A percentile compares a stretch with the other conserved stretches of the same genome.
phyloP scores from a whole-genome alignment of 2,797 vertebrate species.

The Nannoperca obscura region DNA sequence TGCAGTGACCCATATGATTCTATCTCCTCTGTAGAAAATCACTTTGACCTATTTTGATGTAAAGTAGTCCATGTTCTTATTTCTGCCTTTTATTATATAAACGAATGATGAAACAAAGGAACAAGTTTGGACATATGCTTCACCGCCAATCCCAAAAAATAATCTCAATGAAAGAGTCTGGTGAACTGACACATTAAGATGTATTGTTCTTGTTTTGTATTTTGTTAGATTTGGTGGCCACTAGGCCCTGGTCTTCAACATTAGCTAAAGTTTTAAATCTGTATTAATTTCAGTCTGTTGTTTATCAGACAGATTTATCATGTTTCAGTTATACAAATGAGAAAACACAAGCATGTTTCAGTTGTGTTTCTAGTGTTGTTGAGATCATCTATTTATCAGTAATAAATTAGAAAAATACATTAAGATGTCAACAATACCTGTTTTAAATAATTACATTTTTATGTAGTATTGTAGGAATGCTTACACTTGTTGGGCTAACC shows the following conservation, averaged over 20 bases:
- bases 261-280: conserved; percentile 1
- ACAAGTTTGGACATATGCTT: conserved; percentile 21
- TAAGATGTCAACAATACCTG: background rate
- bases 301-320: too few relatives aligned
- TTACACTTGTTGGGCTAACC: conserved; percentile 6
- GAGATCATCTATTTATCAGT: background rate
- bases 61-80: conserved; percentile 84
- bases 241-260: background rate
- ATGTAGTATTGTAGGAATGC: background rate
- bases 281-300: conserved; percentile 10
- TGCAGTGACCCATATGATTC: conserved; percentile 86
- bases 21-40: conserved; percentile 79
- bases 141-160: background rate
- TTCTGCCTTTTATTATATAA: conserved; percentile 72
- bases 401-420: too few relatives aligned
- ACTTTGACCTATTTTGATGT: conserved; percentile 85
- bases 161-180: background rate
- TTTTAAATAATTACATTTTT: background rate
- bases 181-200: background rate
- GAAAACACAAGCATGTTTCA: background rate
- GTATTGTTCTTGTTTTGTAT: background rate
- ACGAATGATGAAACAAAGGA: conserved; percentile 46
- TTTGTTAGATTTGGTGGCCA: background rate
- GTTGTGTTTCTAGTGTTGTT: conserved; percentile 11
- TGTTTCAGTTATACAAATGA: background rate